phyloP scores from a whole-genome alignment of 2,888 invertebrate species.

The Callosobruchus maculatus region DNA sequence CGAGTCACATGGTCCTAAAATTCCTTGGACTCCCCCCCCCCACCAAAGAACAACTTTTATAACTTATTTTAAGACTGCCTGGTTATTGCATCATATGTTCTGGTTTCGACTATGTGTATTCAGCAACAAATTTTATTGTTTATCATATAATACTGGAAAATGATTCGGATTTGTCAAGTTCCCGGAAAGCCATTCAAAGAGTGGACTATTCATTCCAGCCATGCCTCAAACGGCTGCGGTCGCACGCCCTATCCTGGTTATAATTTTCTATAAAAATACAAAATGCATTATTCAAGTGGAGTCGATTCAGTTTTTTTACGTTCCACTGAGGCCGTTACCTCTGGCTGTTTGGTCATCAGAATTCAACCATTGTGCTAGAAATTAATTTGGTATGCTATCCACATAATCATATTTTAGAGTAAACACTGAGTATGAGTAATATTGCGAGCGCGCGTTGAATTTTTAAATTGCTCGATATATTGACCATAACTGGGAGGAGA shows the following conservation, averaged over 20 bases:
- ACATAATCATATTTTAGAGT: constrained; percentile 3
- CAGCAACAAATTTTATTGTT: no score
- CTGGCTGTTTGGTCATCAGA: neutral
- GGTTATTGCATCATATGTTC: no score
- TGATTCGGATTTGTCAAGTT: no score
- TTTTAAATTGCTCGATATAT: neutral
- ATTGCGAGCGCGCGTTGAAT: neutral
- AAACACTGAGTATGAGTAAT: constrained; percentile 3
- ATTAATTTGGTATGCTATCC: constrained; percentile 1
- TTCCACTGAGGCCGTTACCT: neutral
- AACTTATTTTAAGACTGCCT: no score
- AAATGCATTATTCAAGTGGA: constrained; percentile 3
- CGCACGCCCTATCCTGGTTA: neutral
- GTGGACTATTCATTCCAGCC: neutral
- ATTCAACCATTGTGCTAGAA: neutral
- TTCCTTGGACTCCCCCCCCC: no score
- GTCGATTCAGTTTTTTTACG: neutral
- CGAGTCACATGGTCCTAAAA: no score
- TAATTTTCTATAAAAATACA: constrained; percentile 1
- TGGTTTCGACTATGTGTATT: no score
- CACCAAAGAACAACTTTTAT: no score
- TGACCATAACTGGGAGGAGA: neutral
- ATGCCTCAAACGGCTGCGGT: neutral
- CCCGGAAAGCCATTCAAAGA: no score
- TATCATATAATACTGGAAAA: no score